Evolutionary conservation across 1,140 invertebrate genomes (phyloP), one percentile per base, ranked within the genome.

Genomic region (Drosophila auraria): DNA sequence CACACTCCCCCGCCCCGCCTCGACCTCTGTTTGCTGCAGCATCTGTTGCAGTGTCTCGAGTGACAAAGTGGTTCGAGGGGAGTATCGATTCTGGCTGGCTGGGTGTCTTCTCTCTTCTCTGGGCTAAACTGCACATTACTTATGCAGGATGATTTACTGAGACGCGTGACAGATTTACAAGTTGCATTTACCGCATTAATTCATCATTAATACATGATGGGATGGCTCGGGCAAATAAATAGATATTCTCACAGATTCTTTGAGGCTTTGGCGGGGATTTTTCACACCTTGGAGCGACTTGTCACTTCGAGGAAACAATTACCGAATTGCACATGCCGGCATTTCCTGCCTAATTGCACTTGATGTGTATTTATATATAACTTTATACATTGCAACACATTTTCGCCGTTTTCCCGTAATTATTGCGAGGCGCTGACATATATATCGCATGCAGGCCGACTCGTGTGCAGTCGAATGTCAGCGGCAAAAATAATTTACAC

Each of bases 151-250:
- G 86, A 90, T 90, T 90, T 90, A 90, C 79, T 83, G 87, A 30
- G 87, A 91, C 82, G 87, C 82, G 80, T 90, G 87, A 90, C 87
- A 90, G 87, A 90, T 90, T 90, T 90, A 90, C 87, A 90, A 87
- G 87, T 87, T 91, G 87, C 73, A 83, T 82, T 90, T 83, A 91
- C 79, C 69, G 80, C 87, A 80, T 79, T 91, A 78, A 90, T 90
- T 90, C 72, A 91, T 90, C 82, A 90, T 90, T 86, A 84, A 73
- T 79, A 83, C 51, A 62, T 58, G 30, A 40, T 36, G 42, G n/a
- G 27, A 30, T 27, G 36, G 27, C 23, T 23, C 11, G 17, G 33
- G 9, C 12, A 11, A 38, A 60, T 51, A 33, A 40, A 58, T 58
- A 23, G 12, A 51, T 33, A 44, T 33, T 0, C 15, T n/a, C 2